These are phyloP conservation scores for Umimayanthus chanpuru DNA, from an alignment of 92 coral and sea anemone genomes.

Conservation along the genomic window DNA sequence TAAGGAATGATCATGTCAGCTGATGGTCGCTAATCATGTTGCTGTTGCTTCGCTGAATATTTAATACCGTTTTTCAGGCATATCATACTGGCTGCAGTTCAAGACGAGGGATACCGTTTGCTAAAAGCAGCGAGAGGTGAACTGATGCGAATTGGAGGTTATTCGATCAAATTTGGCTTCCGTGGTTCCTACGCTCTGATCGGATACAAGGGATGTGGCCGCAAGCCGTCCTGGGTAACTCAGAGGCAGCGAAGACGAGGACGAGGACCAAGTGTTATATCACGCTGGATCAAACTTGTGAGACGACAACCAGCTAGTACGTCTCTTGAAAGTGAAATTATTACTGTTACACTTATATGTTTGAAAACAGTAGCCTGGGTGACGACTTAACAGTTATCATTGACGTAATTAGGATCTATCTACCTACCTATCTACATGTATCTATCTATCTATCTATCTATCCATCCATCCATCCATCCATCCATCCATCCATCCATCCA, in stretches of 20 bases:
- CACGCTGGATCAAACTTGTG: slow-evolving; percentile 44
- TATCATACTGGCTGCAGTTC: slow-evolving; percentile 15
- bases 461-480: not conserved
- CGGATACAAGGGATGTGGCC: slow-evolving; percentile 71
- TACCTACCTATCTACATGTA: too few relatives aligned
- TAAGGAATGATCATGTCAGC: not conserved
- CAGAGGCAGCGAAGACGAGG: slow-evolving; percentile 45
- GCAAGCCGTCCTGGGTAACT: slow-evolving; percentile 66
- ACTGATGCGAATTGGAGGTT: slow-evolving; percentile 22
- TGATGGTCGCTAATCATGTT: not conserved
- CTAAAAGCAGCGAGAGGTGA: slow-evolving; percentile 15
- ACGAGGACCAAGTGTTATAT: slow-evolving; percentile 55
- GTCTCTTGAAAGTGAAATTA: not conserved
- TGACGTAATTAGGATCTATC: not conserved
- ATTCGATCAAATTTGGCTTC: slow-evolving; percentile 13
- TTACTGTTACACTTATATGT: too few relatives aligned
- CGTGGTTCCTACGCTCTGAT: slow-evolving; percentile 68
- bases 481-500: too few relatives aligned
- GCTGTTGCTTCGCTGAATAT: not conserved
- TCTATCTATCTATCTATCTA: too few relatives aligned
- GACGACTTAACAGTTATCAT: too few relatives aligned
- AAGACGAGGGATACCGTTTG: slow-evolving; percentile 33
- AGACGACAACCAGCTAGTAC: slow-evolving; percentile 17
- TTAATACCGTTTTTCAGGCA: slow-evolving; percentile 4
- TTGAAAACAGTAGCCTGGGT: too few relatives aligned